Percentiles rank a stretch among this genome's conserved stretches.
Conservation (phyloP, 2,888 invertebrate genomes). For the Coenonympha glycerion region DNA sequence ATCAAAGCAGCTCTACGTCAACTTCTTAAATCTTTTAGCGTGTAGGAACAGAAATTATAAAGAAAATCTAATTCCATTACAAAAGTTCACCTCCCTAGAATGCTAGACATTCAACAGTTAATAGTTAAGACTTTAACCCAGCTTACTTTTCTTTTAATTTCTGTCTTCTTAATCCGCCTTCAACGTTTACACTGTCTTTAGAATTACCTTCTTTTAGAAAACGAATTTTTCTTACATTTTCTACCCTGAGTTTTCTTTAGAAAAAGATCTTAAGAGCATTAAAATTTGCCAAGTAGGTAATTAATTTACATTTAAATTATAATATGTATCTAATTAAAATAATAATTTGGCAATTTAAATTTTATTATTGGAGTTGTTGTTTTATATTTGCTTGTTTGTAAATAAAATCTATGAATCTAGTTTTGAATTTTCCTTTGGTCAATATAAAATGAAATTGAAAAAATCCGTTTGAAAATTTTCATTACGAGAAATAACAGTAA, state of each 20-base stretch:
- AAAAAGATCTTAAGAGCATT: too few relatives aligned
- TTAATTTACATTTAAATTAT: too few relatives aligned
- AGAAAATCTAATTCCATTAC: not conserved
- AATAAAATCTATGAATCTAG: not conserved
- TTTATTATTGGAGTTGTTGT: not conserved
- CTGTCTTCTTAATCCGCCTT: not conserved
- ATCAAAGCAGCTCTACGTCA: too few relatives aligned
- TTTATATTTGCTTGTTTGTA: not conserved
- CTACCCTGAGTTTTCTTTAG: not conserved
- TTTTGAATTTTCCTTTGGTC: not conserved
- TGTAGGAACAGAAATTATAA: too few relatives aligned
- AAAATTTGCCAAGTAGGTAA: too few relatives aligned
- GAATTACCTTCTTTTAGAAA: not conserved
- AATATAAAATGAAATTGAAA: too few relatives aligned
- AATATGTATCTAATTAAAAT: too few relatives aligned
- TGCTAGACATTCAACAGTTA: not conserved
- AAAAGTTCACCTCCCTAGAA: not conserved
- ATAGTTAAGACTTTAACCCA: not conserved
- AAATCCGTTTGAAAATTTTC: too few relatives aligned
- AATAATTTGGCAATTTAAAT: too few relatives aligned
- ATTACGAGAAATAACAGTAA: too few relatives aligned
- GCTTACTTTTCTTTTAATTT: slow-evolving; percentile 5
- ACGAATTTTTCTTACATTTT: not conserved
- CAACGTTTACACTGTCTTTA: not conserved
- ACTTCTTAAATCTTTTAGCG: too few relatives aligned